phyloP scores from a whole-genome alignment of 35 echinoderm and acorn worm genomes.

The Heliocidaris tuberculata region DNA sequence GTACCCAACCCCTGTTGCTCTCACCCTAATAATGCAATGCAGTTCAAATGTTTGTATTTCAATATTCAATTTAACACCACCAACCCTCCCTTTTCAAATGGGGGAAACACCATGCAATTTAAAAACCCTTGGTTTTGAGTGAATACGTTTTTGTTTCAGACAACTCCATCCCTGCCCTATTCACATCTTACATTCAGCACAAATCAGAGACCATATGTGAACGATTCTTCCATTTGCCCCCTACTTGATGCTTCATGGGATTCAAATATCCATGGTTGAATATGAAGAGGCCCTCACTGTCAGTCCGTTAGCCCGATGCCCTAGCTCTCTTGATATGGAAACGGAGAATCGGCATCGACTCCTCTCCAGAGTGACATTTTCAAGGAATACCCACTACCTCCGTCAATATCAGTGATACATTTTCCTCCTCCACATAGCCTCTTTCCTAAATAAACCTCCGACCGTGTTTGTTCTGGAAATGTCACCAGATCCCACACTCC shows the following conservation, averaged over 20 bases:
- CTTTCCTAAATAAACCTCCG: background rate
- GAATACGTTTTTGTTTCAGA: no score
- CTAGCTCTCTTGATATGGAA: background rate
- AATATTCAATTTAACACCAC: background rate
- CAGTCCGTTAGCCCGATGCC: background rate
- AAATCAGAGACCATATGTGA: no score
- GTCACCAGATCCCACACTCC: background rate
- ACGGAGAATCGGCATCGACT: background rate
- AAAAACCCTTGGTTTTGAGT: no score
- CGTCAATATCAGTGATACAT: background rate
- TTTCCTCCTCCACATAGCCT: background rate
- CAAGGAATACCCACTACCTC: background rate
- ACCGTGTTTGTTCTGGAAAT: slow-evolving; percentile 4
- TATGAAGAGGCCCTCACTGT: background rate
- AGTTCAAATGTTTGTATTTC: background rate
- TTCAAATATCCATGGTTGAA: no score
- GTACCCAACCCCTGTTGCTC: background rate
- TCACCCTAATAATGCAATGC: background rate
- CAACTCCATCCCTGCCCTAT: no score
- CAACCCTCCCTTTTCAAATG: background rate
- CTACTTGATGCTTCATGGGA: no score
- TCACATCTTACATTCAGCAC: no score
- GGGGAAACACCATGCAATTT: no score
- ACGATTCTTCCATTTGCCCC: no score
- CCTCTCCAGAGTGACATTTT: slow-evolving; percentile 9